phyloP scores from a whole-genome alignment of 2,113 vertebrate species.

The Dermatemys mawii region DNA sequence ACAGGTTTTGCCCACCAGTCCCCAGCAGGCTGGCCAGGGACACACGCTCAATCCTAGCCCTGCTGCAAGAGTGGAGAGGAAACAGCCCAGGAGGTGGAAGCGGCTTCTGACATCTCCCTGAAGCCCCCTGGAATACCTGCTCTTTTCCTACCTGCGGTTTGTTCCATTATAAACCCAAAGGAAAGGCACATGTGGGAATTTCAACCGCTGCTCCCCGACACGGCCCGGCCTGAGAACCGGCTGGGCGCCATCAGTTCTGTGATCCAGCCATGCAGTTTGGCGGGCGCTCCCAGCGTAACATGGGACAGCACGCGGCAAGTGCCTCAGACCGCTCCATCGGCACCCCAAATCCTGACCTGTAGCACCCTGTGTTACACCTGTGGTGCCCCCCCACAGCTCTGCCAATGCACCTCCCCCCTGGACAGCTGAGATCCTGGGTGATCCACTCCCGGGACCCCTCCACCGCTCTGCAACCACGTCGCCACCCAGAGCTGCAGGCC shows the following conservation, averaged over 20 bases:
- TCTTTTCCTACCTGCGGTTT: background rate
- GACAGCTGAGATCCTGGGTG: background rate
- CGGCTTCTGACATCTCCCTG: background rate
- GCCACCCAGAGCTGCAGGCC: no score
- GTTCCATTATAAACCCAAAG: background rate
- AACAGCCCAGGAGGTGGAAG: background rate
- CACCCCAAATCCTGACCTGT: no score
- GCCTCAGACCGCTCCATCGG: no score
- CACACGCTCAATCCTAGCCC: background rate
- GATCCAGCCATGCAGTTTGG: background rate
- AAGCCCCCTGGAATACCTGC: background rate
- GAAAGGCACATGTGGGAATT: background rate
- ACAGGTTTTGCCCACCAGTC: background rate
- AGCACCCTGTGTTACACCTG: background rate
- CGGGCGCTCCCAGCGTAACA: accelerated
- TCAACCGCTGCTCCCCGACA: background rate
- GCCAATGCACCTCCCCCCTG: background rate
- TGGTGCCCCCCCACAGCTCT: no score
- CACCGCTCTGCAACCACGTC: background rate
- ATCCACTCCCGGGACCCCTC: background rate
- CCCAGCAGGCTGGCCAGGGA: background rate
- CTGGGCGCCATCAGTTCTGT: no score
- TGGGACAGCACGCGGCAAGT: no score
- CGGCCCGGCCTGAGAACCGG: no score
- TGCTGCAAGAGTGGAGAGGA: background rate